A percentile compares a stretch with the other conserved stretches of the same genome.
These are phyloP conservation scores for Amblyraja radiata DNA, from an alignment of 2,797 vertebrate genomes.

Conservation along the genomic window DNA sequence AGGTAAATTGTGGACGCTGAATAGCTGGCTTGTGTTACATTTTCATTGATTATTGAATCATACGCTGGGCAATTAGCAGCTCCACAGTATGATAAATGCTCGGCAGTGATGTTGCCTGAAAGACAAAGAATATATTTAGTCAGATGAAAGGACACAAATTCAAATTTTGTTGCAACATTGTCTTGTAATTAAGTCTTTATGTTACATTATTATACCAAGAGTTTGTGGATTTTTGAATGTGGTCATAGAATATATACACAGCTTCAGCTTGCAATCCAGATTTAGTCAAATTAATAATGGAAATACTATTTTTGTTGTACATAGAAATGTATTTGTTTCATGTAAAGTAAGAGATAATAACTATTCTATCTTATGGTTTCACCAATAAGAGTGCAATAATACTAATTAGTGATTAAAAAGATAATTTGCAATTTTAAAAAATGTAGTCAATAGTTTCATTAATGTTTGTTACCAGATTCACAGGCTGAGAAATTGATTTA, in stretches of 20 bases:
- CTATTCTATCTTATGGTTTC: background rate
- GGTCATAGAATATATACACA: background rate
- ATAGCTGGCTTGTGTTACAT: conserved; percentile 44
- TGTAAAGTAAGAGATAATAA: background rate
- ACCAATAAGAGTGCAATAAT: background rate
- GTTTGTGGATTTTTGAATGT: background rate
- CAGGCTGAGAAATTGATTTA: background rate
- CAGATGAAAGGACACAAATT: background rate
- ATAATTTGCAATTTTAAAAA: background rate
- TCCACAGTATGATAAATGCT: conserved; percentile 56
- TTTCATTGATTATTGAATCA: conserved; percentile 42
- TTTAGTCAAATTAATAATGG: background rate
- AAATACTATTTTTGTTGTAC: background rate
- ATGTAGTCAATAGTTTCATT: background rate
- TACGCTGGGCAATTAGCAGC: conserved; percentile 51
- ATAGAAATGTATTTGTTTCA: background rate
- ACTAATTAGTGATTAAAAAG: background rate
- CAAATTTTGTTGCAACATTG: background rate
- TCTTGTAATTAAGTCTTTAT: background rate
- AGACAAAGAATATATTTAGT: background rate
- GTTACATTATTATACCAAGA: background rate
- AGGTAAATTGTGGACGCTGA: conserved; percentile 47
- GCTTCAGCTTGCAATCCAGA: background rate
- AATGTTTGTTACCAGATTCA: background rate
- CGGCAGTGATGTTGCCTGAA: conserved; percentile 55